These are phyloP conservation scores for Tricholauxania praeusta DNA, from an alignment of 2,888 invertebrate species.

Conservation along the genomic window DNA sequence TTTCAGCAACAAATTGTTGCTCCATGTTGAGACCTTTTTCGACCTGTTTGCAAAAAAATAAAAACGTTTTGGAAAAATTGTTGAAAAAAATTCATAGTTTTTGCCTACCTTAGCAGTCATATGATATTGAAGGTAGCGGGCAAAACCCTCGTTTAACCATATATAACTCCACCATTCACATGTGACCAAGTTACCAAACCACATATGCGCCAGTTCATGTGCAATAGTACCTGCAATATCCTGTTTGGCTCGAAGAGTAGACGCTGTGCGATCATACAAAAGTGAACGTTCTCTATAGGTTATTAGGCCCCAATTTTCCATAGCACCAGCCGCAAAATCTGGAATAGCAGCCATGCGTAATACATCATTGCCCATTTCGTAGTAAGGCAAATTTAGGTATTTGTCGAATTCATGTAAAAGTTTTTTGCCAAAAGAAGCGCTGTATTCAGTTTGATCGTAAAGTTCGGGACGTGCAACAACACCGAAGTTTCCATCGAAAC, in stretches of 20 bases:
- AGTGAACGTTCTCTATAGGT: slow-evolving; percentile 82
- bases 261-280: slow-evolving; percentile 74
- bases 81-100: background rate
- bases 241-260: slow-evolving; percentile 73
- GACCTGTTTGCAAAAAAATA: slow-evolving; percentile 66
- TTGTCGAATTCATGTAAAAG: slow-evolving; percentile 70
- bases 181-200: slow-evolving; percentile 76
- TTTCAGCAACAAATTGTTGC: slow-evolving; percentile 77
- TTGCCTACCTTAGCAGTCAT: slow-evolving; percentile 65
- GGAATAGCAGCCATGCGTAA: slow-evolving; percentile 88
- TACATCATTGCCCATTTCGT: slow-evolving; percentile 73
- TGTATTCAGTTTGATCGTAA: slow-evolving; percentile 76
- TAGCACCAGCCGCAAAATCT: slow-evolving; percentile 86
- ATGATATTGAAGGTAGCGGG: slow-evolving; percentile 80
- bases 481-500: slow-evolving; percentile 58
- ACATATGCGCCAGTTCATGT: slow-evolving; percentile 73
- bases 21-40: slow-evolving; percentile 74
- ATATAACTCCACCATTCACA: slow-evolving; percentile 71
- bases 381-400: slow-evolving; percentile 73
- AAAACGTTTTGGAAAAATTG: background rate
- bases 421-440: slow-evolving; percentile 72
- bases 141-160: slow-evolving; percentile 78
- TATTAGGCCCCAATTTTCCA: slow-evolving; percentile 93
- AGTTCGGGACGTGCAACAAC: slow-evolving; percentile 79
- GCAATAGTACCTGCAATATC: slow-evolving; percentile 72